Evolutionary conservation across 2,888 invertebrate genomes (phyloP), one percentile per base, ranked within the genome.

Genomic region (Polyploca ridens): DNA sequence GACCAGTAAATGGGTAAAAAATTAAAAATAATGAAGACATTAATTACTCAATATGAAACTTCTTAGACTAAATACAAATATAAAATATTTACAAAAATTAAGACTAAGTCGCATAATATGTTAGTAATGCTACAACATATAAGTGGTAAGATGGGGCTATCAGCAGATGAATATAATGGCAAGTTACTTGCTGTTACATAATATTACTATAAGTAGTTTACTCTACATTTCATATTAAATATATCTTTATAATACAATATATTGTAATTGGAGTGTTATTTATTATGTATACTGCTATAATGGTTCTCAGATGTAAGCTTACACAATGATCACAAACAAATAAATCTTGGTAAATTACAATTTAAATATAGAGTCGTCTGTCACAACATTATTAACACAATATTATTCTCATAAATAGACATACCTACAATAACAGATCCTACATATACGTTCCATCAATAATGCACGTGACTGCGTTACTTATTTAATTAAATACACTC

Each of bases 131-230:
- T 64, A 63, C 38, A 59, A 54, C 49, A 65, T 62, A 66, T 79
- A 82, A 86, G 77, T 86, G 87, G 88, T 87, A 87, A 86, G 84
- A 83, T 79, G 78, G 75, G 85, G 86, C 85, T 81, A 73, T 73
- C 68, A 70, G 72, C 68, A 73, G 66, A 70, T 70, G 66, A 73
- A 71, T 69, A 19, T 41, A 63, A 71, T 69, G 69, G 69, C 71
- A 69, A 71, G 71, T 59, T 61, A 66, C 58, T 16, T n/a, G 41
- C 7, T 19, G 54, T 19, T 54, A 54, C n/a, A 54, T 54, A 19
- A 19, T 19, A n/a, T 54, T 19, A 54, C 13, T 19, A 10, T 13
- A 44, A 44, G 44, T 44, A 44, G 4, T 44, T 44, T 44, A 44
- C 44, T 6, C 13, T 44, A 6, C 5, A 49, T 54, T 54, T 10